Evolutionary conservation across 2,888 invertebrate genomes (phyloP).

Genomic region (Molorchus minor): DNA sequence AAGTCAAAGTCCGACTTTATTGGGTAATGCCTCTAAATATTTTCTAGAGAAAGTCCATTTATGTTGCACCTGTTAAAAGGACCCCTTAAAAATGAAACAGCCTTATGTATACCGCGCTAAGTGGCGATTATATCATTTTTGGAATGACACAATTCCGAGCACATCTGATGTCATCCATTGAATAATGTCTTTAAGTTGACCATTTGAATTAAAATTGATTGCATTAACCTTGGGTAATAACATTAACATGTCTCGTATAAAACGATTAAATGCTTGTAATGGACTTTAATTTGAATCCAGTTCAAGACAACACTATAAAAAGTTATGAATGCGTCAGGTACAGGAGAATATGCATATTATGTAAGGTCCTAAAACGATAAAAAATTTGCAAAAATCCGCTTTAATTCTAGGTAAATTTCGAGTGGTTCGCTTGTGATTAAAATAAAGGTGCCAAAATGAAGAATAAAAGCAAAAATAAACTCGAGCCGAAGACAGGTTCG

Average conservation of each 20-base stretch:
- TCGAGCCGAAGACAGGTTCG: conserved; percentile 53
- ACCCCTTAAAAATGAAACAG: no score
- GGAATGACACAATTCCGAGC: no score
- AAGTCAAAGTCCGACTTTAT: no score
- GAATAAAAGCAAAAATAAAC: conserved; percentile 54
- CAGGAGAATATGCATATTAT: no score
- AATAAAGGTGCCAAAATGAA: conserved; percentile 46
- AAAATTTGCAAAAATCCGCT: no score
- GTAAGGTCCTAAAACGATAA: no score
- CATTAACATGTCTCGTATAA: conserved; percentile 24
- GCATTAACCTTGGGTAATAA: conserved; percentile 1
- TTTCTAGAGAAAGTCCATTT: no score
- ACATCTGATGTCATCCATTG: not conserved
- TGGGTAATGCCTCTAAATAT: no score
- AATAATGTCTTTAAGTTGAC: not conserved
- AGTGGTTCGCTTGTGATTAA: not conserved
- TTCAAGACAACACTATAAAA: conserved; percentile 28
- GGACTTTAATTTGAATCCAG: conserved; percentile 19
- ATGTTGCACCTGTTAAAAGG: no score
- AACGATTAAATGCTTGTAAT: conserved; percentile 19
- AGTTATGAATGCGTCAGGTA: no score
- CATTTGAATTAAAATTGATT: conserved; percentile 6
- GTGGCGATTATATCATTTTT: no score
- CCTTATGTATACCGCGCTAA: no score
- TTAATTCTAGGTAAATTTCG: not conserved